Conservation (phyloP, 2,888 invertebrate genomes). For the Sicus ferrugineus region DNA sequence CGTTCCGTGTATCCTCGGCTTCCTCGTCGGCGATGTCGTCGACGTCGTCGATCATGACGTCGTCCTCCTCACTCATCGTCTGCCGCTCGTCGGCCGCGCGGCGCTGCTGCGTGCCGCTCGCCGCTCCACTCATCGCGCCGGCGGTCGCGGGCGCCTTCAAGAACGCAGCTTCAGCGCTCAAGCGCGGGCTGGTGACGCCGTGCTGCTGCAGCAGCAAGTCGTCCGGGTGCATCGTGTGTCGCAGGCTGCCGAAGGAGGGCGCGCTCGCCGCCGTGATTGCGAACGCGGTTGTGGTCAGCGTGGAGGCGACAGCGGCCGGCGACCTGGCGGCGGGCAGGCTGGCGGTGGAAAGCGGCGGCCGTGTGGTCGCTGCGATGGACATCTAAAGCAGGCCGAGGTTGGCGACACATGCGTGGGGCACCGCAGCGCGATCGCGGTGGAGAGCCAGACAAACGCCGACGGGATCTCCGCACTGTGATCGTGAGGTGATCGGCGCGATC, state of each 20-base stretch:
- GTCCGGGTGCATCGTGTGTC: constrained; percentile 64
- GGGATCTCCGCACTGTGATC: too few species aligned
- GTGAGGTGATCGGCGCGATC: too few species aligned
- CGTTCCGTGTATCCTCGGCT: constrained; percentile 28
- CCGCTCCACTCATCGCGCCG: constrained; percentile 28
- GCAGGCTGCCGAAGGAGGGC: constrained; percentile 28
- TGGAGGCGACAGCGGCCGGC: constrained; percentile 39
- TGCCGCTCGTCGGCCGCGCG: not conserved
- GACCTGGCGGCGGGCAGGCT: constrained; percentile 30
- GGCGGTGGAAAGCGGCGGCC: constrained; percentile 32
- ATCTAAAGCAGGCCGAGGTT: constrained; percentile 42
- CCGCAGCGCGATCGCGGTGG: not conserved
- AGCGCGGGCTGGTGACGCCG: constrained; percentile 57
- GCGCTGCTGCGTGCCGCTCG: constrained; percentile 31
- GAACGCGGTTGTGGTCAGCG: constrained; percentile 32
- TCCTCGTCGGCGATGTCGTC: constrained; percentile 35
- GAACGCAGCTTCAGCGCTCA: constrained; percentile 40
- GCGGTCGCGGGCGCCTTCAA: not conserved
- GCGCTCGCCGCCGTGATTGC: constrained; percentile 30
- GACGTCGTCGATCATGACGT: constrained; percentile 35
- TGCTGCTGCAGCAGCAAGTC: constrained; percentile 58
- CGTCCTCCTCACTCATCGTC: constrained; percentile 34
- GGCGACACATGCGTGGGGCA: constrained; percentile 18
- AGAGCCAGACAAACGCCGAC: constrained; percentile 26
- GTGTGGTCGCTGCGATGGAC: constrained; percentile 55